Evolutionary conservation across 2,797 vertebrate species (phyloP).

Genomic region (Mormyrops boulengeri): DNA sequence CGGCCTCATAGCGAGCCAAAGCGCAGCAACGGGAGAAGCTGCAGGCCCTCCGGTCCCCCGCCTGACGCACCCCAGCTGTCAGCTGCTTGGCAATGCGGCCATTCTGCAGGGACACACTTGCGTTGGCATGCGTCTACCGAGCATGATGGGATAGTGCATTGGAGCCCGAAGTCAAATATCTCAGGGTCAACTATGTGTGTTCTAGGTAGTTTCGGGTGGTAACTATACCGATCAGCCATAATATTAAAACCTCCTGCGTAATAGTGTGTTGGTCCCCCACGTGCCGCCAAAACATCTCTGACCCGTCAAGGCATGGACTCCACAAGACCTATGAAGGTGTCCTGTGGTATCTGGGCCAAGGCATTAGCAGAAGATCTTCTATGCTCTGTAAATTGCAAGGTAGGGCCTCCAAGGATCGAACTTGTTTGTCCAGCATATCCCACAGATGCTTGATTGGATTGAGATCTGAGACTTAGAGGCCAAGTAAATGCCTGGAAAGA

Average conservation of each 20-base stretch:
- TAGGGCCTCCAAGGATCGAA: not conserved
- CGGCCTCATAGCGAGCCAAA: conserved; percentile 74
- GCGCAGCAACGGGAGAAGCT: conserved; percentile 81
- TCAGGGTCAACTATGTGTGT: not conserved
- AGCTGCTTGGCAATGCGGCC: conserved; percentile 77
- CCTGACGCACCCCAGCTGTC: conserved; percentile 73
- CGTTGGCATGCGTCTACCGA: not conserved
- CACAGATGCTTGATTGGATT: not conserved
- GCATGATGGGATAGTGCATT: not conserved
- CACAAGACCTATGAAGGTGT: not conserved
- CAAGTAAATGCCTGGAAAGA: not conserved
- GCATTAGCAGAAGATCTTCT: not conserved
- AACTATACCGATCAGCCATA: not conserved
- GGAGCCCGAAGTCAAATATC: not conserved
- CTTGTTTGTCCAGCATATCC: not conserved
- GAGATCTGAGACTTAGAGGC: not conserved
- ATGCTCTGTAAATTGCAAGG: not conserved
- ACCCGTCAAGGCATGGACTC: not conserved
- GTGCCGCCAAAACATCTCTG: not conserved
- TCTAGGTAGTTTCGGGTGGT: not conserved
- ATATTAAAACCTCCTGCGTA: not conserved
- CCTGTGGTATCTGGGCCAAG: not conserved
- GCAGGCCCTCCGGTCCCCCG: conserved; percentile 62
- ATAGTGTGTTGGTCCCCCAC: not conserved
- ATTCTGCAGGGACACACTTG: conserved; percentile 61